Conservation (phyloP, 2,797 vertebrate genomes). For the Salmo trutta region DNA sequence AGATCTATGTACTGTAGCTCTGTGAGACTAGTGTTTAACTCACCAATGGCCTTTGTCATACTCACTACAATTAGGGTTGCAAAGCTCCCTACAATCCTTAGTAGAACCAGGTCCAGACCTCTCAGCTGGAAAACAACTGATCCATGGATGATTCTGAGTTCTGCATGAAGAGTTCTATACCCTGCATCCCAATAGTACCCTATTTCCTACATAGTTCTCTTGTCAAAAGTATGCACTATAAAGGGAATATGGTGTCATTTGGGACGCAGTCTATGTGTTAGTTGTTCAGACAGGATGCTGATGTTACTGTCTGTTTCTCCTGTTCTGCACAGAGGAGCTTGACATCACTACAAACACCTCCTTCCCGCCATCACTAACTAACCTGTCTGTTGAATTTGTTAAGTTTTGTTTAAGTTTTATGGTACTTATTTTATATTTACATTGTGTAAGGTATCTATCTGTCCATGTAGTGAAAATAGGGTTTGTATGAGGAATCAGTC, state of each 20-base stretch:
- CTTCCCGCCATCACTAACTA: background rate
- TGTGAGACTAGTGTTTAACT: conserved; percentile 11
- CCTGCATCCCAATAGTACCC: no score
- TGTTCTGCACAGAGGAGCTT: background rate
- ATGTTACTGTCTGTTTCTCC: background rate
- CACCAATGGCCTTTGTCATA: conserved; percentile 23
- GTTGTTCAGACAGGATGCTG: background rate
- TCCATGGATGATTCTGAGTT: no score
- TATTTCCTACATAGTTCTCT: no score
- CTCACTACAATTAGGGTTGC: background rate
- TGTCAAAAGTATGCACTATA: no score
- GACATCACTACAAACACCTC: background rate
- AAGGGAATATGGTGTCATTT: no score
- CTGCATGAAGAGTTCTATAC: no score
- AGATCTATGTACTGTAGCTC: conserved; percentile 5
- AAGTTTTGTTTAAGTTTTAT: background rate
- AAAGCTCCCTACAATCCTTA: background rate
- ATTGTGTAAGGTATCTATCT: background rate
- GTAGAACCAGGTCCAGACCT: background rate
- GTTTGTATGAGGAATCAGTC: background rate
- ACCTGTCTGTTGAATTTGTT: background rate
- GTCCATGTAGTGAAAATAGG: background rate
- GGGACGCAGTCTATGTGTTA: background rate
- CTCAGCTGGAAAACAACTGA: background rate
- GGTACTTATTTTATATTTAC: background rate